Evolutionary conservation across 2,888 invertebrate genomes (phyloP).

Genomic region (Crepidodera aurea): DNA sequence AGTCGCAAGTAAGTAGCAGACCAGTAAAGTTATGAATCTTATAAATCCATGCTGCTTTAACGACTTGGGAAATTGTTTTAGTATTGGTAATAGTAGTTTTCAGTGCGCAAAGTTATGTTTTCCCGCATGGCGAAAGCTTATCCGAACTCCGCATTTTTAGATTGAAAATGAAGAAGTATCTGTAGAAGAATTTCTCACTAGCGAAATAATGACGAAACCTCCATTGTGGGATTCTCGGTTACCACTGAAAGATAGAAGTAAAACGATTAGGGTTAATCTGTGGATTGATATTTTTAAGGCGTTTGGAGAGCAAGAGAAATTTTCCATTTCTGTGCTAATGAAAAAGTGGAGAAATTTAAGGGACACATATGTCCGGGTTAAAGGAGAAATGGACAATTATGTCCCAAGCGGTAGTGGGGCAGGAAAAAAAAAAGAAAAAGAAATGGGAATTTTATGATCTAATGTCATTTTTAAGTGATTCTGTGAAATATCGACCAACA

Average conservation of each 20-base stretch:
- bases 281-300: constrained; percentile 4
- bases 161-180: neutral
- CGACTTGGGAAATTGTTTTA: too few relatives aligned
- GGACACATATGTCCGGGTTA: constrained; percentile 26
- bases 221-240: constrained; percentile 8
- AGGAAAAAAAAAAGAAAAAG: constrained; percentile 22
- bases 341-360: constrained; percentile 33
- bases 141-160: neutral
- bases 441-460: constrained; percentile 29
- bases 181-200: neutral
- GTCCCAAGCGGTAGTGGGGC: constrained; percentile 26
- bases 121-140: too few relatives aligned
- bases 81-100: too few relatives aligned
- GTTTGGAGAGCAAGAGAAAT: constrained; percentile 15
- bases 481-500: constrained; percentile 10
- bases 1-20: too few relatives aligned
- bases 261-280: constrained; percentile 1
- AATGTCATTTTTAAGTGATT: constrained; percentile 30
- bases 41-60: too few relatives aligned
- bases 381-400: constrained; percentile 24
- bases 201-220: constrained; percentile 1
- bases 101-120: too few relatives aligned
- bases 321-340: constrained; percentile 1
- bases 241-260: neutral
- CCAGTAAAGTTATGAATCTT: too few relatives aligned